Percentiles rank a stretch among this genome's conserved stretches.
Evolutionary conservation across 2,888 invertebrate genomes (phyloP).

Genomic region (Keiferia lycopersicella): DNA sequence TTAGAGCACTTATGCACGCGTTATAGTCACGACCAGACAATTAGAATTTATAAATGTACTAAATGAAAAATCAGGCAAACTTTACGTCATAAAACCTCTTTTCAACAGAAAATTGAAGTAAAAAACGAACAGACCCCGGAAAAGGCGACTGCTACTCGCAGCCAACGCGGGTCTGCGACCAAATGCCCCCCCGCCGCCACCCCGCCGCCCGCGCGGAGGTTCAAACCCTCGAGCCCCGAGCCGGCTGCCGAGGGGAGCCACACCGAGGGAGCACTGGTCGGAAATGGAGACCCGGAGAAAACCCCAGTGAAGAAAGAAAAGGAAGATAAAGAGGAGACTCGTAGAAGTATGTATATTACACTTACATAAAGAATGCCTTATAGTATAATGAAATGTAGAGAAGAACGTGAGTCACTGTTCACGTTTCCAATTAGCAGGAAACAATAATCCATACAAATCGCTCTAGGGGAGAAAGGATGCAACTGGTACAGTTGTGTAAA

Average conservation of each 20-base stretch:
- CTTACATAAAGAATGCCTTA: too few relatives aligned
- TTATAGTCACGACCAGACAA: not conserved
- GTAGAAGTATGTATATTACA: conserved; percentile 48
- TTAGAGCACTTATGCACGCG: too few relatives aligned
- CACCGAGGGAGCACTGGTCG: conserved; percentile 58
- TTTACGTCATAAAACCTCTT: not conserved
- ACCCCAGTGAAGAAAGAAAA: conserved; percentile 51
- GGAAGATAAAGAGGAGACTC: conserved; percentile 57
- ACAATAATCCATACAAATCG: too few relatives aligned
- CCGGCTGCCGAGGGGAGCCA: conserved; percentile 64
- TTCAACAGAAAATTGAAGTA: conserved; percentile 73
- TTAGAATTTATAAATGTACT: not conserved
- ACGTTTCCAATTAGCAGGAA: too few relatives aligned
- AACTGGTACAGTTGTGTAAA: too few relatives aligned
- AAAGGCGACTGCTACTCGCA: conserved; percentile 55
- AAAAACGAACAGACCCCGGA: conserved; percentile 72
- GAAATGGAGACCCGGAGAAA: conserved; percentile 40
- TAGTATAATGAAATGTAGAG: too few relatives aligned
- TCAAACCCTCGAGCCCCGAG: conserved; percentile 65
- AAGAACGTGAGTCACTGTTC: too few relatives aligned
- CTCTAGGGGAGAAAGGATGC: too few relatives aligned
- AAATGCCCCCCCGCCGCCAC: conserved; percentile 61
- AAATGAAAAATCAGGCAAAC: not conserved
- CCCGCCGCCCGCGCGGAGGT: conserved; percentile 62
- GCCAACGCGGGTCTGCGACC: conserved; percentile 51